These are phyloP conservation scores for Wiebesia pumilae DNA, from an alignment of 1,140 invertebrate genomes.

Conservation along the genomic window DNA sequence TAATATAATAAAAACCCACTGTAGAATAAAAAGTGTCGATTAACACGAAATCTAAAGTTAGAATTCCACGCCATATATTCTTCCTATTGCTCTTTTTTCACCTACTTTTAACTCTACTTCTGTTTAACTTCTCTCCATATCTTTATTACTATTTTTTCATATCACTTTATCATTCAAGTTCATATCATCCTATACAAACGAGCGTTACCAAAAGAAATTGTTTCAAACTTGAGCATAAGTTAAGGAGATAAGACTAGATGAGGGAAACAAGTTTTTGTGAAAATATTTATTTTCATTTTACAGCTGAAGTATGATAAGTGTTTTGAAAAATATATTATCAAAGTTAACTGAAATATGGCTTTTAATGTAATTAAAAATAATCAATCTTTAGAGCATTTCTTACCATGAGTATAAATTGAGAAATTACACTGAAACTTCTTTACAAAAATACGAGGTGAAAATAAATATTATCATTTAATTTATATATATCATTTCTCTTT, in stretches of 20 bases:
- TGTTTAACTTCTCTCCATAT: background rate
- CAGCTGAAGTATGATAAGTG: conserved; percentile 26
- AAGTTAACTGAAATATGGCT: background rate
- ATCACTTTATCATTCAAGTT: background rate
- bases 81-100: background rate
- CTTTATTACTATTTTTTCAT: background rate
- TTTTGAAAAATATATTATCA: conserved; percentile 42
- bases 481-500: background rate
- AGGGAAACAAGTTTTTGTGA: conserved; percentile 17
- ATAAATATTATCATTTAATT: background rate
- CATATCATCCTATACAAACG: background rate
- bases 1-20: background rate
- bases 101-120: background rate
- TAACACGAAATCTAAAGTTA: background rate
- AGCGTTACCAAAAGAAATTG: background rate
- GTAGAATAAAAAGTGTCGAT: background rate
- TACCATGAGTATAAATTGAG: background rate
- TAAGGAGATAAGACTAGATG: background rate
- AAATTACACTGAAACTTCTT: background rate
- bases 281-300: conserved; percentile 41
- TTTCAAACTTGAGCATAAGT: background rate
- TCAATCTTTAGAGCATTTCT: background rate
- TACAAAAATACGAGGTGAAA: background rate
- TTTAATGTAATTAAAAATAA: conserved; percentile 23
- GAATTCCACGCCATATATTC: background rate